These are phyloP conservation scores for Polypterus senegalus DNA, from an alignment of 2,113 vertebrate species.

Conservation along the genomic window DNA sequence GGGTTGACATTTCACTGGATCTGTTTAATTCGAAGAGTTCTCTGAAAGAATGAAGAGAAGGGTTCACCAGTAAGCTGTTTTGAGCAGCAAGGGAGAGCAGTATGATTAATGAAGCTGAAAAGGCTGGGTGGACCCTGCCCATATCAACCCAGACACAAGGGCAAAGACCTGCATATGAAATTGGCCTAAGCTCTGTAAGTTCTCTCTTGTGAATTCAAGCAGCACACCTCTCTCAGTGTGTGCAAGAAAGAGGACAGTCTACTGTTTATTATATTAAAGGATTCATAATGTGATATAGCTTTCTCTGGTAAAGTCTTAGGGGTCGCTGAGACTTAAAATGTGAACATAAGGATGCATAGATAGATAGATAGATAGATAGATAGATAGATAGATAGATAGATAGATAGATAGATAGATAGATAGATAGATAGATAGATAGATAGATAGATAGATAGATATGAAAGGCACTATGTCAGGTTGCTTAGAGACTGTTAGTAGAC, in stretches of 20 bases:
- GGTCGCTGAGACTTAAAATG: no score
- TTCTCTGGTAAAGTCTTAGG: not conserved
- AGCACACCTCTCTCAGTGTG: no score
- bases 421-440: no score
- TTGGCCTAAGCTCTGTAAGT: slow-evolving; percentile 53
- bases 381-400: no score
- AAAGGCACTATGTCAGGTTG: no score
- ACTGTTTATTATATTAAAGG: no score
- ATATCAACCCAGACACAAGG: slow-evolving; percentile 90
- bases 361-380: no score
- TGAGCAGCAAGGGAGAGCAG: slow-evolving; percentile 59
- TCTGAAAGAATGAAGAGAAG: slow-evolving; percentile 93
- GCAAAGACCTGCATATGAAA: slow-evolving; percentile 83
- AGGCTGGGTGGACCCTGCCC: slow-evolving; percentile 88
- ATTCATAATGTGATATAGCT: slow-evolving; percentile 6
- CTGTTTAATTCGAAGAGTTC: slow-evolving; percentile 99
- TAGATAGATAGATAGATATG: no score
- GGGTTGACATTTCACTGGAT: slow-evolving; percentile 99
- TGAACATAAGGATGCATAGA: no score
- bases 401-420: no score
- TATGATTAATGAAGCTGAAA: slow-evolving; percentile 98
- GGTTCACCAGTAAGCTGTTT: slow-evolving; percentile 89
- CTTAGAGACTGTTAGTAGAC: no score
- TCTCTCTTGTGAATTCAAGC: slow-evolving; percentile 42
- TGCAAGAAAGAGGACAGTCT: no score